Evolutionary conservation across 64 coral and sea anemone genomes (phyloP), one percentile per base, ranked within the genome.

Genomic region (Montipora cactus): DNA sequence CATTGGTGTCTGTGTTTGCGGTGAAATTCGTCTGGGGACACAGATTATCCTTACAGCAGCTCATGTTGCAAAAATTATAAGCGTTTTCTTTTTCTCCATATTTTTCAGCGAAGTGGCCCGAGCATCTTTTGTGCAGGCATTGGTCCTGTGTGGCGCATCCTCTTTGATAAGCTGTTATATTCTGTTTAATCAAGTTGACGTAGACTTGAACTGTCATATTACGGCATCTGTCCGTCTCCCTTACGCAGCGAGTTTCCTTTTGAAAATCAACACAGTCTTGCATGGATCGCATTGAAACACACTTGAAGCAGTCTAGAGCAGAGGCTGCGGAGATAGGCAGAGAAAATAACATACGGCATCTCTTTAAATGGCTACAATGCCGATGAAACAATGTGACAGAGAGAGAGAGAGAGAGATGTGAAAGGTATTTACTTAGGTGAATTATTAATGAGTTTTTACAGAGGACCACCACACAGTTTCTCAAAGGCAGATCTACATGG

Each of bases 191-290:
- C 64, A 86, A 3, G 3, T 6, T 18, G 47, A 86, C 82, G 8
- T 70, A 71, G 0, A 86, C 82, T 19, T 67, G 59, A 11, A 86
- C 82, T 4, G 82, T 86, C 82, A 86, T 86, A 46, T 86, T 86
- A 50, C 82, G 82, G 8, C 82, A 86, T 44, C n/a, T 15, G 16
- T 50, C 64, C 12, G 82, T 86, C 8, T 69, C 8, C 19, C 19
- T 86, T 72, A 3, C 44, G 47, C 82, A 86, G 37, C 7, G 13
- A 5, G 59, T 47, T 47, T 48, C 18, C 28, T 86, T 86, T 59
- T 70, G 66, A 7, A 70, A 86, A 8, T 70, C 44, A 46, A 86
- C 37, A 47, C 82, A 86, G 1, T 86, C 82, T 4, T 86, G 14
- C 82, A 86, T 86, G 82, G 82, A 86, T 4, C 3, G 6, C 4